phyloP scores from a whole-genome alignment of 1,140 invertebrate genomes.

The Triops cancriformis region DNA sequence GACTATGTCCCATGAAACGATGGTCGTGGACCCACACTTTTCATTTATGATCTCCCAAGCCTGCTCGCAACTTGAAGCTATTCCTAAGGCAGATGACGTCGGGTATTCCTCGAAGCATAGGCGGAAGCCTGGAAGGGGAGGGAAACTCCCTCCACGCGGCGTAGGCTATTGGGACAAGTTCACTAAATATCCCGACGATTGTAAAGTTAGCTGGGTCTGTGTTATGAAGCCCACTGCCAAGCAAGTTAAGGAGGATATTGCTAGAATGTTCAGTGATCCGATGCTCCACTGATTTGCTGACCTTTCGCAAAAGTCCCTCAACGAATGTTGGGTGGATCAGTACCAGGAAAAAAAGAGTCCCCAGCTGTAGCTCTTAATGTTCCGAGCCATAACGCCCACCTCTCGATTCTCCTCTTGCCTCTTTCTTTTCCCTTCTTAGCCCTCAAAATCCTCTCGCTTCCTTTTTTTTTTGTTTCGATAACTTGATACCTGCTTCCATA shows the following conservation, averaged over 20 bases:
- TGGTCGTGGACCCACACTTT: too few species aligned
- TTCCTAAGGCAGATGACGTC: too few species aligned
- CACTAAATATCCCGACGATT: neutral
- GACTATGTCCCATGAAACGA: too few species aligned
- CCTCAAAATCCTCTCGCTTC: neutral
- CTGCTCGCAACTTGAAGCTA: too few species aligned
- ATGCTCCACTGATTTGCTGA: conserved; percentile 5
- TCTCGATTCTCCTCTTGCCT: neutral
- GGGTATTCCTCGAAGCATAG: too few species aligned
- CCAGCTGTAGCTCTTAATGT: conserved; percentile 13
- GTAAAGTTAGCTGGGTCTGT: neutral
- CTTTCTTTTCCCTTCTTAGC: neutral
- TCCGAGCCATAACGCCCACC: conserved; percentile 4
- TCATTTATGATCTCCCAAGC: too few species aligned
- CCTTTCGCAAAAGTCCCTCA: neutral
- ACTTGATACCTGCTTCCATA: neutral
- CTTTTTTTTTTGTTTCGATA: neutral
- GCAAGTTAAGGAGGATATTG: conserved; percentile 6
- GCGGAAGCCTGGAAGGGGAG: too few species aligned
- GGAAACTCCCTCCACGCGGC: too few species aligned
- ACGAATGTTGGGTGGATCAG: neutral
- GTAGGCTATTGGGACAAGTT: neutral
- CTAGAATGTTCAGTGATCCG: conserved; percentile 4
- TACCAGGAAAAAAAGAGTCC: neutral
- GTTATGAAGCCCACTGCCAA: neutral